Evolutionary conservation across 2,113 vertebrate species (phyloP), one percentile per base, ranked within the genome.

Genomic region (Bujurquina vittata): DNA sequence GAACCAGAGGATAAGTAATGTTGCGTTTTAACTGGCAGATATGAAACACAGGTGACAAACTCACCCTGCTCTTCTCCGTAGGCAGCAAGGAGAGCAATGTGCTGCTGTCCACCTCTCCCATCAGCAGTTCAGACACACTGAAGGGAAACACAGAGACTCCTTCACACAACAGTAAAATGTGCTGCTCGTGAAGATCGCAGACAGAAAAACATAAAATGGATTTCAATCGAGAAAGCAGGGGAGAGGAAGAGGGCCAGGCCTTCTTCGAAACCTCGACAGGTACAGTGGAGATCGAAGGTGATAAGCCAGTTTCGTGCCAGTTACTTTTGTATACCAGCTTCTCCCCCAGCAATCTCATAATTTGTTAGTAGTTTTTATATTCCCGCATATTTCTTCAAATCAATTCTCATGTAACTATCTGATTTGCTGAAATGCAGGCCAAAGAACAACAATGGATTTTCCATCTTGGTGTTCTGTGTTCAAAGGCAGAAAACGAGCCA

Each of bases 41-140:
- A 43, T n/a, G 67, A 72, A 0, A 72, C 29, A 52, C 29, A 54
- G 46, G 46, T 8, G 46, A 55, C 7, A 15, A 54, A 65, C 97
- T 95, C 91, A 99, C 98, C 96, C 98, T 96, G 94, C 95, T 97
- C 81, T 96, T 97, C 91, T 99, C 98, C 0, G 96, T 96, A 1
- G 95, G 97, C 22, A 97, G 95, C 85, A 98, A 94, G 0, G 97
- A 98, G 84, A 99, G 96, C 83, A 99, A 90, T 0, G 97, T 98
- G 91, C 96, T 99, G 93, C 97, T 97, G 95, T 99, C 98, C 91
- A 98, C 97, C 84, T 99, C 98, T 1, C 98, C 98, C 97, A 98
- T 97, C 94, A 99, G 96, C 93, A 98, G 96, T 65, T 99, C 98
- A 0, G 98, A 99, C 62, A 99, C 97, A 1, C 97, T 99, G 88